phyloP scores from a whole-genome alignment of 2,888 invertebrate species.

The Oscheius sp. region DNA sequence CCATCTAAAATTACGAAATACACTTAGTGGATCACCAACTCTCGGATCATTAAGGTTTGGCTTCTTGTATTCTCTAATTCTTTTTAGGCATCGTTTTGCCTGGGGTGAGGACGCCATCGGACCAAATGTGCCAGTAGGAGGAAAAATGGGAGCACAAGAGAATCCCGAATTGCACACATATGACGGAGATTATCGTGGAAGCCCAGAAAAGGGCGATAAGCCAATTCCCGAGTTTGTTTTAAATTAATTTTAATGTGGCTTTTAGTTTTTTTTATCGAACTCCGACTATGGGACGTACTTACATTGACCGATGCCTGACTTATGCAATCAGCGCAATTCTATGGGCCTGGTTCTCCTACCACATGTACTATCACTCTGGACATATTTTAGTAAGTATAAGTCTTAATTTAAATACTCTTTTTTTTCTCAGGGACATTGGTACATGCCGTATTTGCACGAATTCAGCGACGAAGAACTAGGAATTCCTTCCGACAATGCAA shows the following conservation, averaged over 20 bases:
- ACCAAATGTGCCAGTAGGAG: slow-evolving; percentile 60
- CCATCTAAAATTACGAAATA: background rate
- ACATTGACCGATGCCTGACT: slow-evolving; percentile 59
- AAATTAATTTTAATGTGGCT: background rate
- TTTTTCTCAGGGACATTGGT: slow-evolving; percentile 54
- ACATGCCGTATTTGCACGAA: slow-evolving; percentile 66
- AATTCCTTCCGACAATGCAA: slow-evolving; percentile 65
- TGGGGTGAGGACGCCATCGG: slow-evolving; percentile 60
- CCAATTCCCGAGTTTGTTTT: slow-evolving; percentile 58
- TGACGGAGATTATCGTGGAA: slow-evolving; percentile 60
- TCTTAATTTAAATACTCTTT: background rate
- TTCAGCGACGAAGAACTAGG: slow-evolving; percentile 69
- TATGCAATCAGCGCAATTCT: slow-evolving; percentile 58
- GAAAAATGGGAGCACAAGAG: slow-evolving; percentile 58
- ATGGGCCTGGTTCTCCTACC: slow-evolving; percentile 66
- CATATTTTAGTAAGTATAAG: slow-evolving; percentile 51
- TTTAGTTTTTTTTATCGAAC: slow-evolving; percentile 63
- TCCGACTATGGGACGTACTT: slow-evolving; percentile 61
- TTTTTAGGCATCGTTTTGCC: slow-evolving; percentile 48
- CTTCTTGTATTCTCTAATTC: background rate
- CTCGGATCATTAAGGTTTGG: slow-evolving; percentile 25
- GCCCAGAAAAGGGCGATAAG: slow-evolving; percentile 57
- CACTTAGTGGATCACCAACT: slow-evolving; percentile 14
- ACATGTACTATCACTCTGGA: slow-evolving; percentile 67
- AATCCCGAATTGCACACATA: slow-evolving; percentile 64